A percentile compares a stretch with the other conserved stretches of the same genome.
Conservation (phyloP, 2,888 invertebrate genomes). For the Chamaedrilus cognettii region DNA sequence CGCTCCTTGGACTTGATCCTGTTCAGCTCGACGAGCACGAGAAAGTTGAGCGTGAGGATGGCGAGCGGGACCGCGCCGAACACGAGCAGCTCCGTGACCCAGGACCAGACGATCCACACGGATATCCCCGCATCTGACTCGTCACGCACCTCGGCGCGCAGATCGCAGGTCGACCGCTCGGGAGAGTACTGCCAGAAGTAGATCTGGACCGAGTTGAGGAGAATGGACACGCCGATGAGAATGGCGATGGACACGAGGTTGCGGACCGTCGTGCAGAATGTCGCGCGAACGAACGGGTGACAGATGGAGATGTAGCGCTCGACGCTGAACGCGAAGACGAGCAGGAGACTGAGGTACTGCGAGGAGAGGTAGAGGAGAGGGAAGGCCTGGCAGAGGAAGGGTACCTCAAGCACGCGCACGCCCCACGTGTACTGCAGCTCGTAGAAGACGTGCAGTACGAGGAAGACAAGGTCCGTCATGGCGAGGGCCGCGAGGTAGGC, state of each 20-base stretch:
- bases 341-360: conserved; percentile 55
- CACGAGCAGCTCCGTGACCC: conserved; percentile 52
- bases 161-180: conserved; percentile 38
- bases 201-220: conserved; percentile 50
- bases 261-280: conserved; percentile 49
- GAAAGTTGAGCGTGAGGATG: conserved; percentile 55
- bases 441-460: conserved; percentile 50
- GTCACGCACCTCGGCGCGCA: conserved; percentile 27
- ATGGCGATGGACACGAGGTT: conserved; percentile 48
- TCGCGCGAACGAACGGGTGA: conserved; percentile 56
- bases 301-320: conserved; percentile 58
- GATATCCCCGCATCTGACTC: conserved; percentile 42
- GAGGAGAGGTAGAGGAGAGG: conserved; percentile 51
- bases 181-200: conserved; percentile 51
- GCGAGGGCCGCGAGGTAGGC: conserved; percentile 59
- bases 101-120: conserved; percentile 52
- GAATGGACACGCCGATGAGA: conserved; percentile 44
- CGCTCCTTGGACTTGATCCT: conserved; percentile 20
- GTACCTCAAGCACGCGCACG: conserved; percentile 42
- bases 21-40: conserved; percentile 53
- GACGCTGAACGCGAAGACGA: conserved; percentile 57
- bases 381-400: conserved; percentile 53
- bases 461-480: conserved; percentile 53
- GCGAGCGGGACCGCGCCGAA: conserved; percentile 54
- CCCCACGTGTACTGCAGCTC: conserved; percentile 51